Conservation (phyloP, 2,113 vertebrate genomes). For the Marmota flaviventris region DNA sequence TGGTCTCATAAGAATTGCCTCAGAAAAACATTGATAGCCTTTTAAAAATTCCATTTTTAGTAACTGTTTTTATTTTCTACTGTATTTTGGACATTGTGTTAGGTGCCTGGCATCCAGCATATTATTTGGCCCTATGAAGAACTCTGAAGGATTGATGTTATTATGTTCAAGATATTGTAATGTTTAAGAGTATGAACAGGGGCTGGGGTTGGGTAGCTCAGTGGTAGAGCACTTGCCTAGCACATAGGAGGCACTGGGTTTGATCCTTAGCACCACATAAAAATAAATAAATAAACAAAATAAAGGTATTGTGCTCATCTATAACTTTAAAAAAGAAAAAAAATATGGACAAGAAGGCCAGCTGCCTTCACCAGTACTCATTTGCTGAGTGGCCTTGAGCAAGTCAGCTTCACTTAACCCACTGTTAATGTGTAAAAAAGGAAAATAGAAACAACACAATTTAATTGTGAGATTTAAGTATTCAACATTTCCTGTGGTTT, state of each 20-base stretch:
- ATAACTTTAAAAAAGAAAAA: too few species aligned
- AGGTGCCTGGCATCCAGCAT: neutral
- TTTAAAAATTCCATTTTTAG: neutral
- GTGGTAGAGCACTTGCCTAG: too few species aligned
- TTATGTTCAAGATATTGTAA: neutral
- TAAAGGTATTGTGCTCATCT: too few species aligned
- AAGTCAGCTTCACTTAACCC: neutral
- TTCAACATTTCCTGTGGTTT: neutral
- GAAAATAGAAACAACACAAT: neutral
- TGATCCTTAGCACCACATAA: too few species aligned
- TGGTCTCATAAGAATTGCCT: neutral
- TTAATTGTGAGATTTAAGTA: constrained; percentile 4
- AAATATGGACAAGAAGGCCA: neutral
- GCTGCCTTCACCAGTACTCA: neutral
- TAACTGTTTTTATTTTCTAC: constrained; percentile 2
- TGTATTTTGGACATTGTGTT: neutral
- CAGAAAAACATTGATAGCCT: neutral
- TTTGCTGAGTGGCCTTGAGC: neutral
- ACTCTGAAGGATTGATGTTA: neutral
- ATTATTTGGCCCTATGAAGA: neutral
- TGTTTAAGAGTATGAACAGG: neutral
- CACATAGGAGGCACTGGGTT: too few species aligned
- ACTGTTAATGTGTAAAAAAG: neutral
- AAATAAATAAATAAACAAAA: too few species aligned
- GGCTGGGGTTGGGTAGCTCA: neutral